phyloP scores from a whole-genome alignment of 2,113 vertebrate species.

The Haemorhous mexicanus region DNA sequence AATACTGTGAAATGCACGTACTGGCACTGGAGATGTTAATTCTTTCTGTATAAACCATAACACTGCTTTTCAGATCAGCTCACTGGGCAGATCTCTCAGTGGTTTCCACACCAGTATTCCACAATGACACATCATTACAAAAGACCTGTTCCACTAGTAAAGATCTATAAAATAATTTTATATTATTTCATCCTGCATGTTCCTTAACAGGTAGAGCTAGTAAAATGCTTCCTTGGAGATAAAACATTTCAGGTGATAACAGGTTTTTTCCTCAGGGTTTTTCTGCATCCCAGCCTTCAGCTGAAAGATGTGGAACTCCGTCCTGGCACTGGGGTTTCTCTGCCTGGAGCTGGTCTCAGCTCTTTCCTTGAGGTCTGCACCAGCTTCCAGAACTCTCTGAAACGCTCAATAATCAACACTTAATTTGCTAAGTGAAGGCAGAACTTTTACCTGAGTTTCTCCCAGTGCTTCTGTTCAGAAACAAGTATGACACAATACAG shows the following conservation, averaged over 20 bases:
- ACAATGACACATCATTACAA: accelerated
- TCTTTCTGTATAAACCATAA: background rate
- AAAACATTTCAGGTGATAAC: background rate
- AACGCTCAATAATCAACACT: background rate
- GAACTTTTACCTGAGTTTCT: background rate
- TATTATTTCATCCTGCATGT: background rate
- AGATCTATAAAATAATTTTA: background rate
- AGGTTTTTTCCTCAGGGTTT: background rate
- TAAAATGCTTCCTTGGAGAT: background rate
- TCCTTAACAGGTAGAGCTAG: background rate
- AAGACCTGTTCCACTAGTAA: background rate
- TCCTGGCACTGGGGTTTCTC: accelerated
- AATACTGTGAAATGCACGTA: background rate
- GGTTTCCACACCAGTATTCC: background rate
- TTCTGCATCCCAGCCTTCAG: background rate
- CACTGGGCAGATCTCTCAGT: background rate
- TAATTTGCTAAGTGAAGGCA: background rate
- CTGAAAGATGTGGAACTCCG: background rate
- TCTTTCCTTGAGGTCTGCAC: background rate
- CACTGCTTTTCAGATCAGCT: background rate
- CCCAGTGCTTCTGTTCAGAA: background rate
- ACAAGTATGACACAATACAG: background rate
- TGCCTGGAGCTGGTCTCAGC: background rate
- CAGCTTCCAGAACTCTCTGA: background rate
- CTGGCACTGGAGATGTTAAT: background rate